phyloP scores from a whole-genome alignment of 2,888 invertebrate genomes.

The Notodonta dromedarius region DNA sequence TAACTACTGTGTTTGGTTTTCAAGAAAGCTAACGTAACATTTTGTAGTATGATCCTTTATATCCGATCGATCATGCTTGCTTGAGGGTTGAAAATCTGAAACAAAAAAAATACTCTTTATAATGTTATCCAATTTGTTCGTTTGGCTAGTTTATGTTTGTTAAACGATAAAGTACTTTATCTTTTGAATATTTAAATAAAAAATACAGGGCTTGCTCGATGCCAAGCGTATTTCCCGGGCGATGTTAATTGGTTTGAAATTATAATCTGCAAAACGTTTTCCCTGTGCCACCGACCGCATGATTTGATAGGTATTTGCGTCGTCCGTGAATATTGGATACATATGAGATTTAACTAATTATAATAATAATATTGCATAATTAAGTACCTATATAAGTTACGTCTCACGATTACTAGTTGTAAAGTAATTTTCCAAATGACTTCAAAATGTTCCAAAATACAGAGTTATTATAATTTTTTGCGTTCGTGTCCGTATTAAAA shows the following conservation, averaged over 20 bases:
- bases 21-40: slow-evolving; percentile 8
- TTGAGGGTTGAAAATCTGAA: slow-evolving; percentile 38
- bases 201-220: not conserved
- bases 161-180: not conserved
- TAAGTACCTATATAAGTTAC: no score
- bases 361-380: no score
- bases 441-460: no score
- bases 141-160: no score
- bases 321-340: not conserved
- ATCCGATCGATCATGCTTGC: slow-evolving; percentile 36
- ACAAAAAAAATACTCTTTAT: slow-evolving; percentile 25
- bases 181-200: not conserved
- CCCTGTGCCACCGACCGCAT: not conserved
- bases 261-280: not conserved
- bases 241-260: not conserved
- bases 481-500: no score
- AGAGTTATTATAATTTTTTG: no score
- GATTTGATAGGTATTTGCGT: not conserved
- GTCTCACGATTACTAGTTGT: no score
- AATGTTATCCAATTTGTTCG: no score
- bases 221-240: not conserved
- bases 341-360: no score
- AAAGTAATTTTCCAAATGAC: no score
- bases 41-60: slow-evolving; percentile 15
- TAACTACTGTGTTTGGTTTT: slow-evolving; percentile 12